Evolutionary conservation across 2,113 vertebrate genomes (phyloP).

Genomic region (Xiphias gladius): DNA sequence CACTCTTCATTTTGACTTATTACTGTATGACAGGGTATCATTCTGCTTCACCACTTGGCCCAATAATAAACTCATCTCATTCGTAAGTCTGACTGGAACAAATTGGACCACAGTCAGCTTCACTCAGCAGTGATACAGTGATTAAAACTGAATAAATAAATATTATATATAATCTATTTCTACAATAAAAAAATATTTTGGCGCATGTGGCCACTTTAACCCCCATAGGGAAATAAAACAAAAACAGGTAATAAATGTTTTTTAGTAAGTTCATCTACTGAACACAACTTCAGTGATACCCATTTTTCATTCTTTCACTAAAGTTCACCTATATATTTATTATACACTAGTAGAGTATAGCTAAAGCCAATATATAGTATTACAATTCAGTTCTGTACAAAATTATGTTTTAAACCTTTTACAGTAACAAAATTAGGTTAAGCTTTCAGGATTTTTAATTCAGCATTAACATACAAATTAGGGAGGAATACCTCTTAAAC

Average conservation of each 20-base stretch:
- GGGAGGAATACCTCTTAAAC: background rate
- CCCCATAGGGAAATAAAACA: background rate
- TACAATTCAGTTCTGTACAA: background rate
- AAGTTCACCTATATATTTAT: background rate
- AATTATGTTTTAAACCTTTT: background rate
- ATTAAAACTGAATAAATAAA: slow-evolving; percentile 52
- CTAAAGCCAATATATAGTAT: background rate
- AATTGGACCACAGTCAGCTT: slow-evolving; percentile 65
- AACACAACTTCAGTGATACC: background rate
- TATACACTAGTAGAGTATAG: background rate
- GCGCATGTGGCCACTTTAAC: background rate
- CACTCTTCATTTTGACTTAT: slow-evolving; percentile 71
- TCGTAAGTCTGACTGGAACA: slow-evolving; percentile 64
- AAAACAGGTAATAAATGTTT: background rate
- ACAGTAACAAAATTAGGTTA: background rate
- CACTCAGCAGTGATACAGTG: slow-evolving; percentile 53
- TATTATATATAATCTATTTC: slow-evolving; percentile 24
- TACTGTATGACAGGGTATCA: slow-evolving; percentile 69
- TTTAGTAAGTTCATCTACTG: background rate
- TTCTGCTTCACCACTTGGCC: slow-evolving; percentile 63
- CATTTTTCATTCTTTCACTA: background rate
- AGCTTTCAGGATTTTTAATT: background rate
- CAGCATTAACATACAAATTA: background rate
- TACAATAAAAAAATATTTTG: slow-evolving; percentile 4
- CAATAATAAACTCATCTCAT: slow-evolving; percentile 73